Evolutionary conservation across 2,113 vertebrate genomes (phyloP).

Genomic region (Pardalotus punctatus): DNA sequence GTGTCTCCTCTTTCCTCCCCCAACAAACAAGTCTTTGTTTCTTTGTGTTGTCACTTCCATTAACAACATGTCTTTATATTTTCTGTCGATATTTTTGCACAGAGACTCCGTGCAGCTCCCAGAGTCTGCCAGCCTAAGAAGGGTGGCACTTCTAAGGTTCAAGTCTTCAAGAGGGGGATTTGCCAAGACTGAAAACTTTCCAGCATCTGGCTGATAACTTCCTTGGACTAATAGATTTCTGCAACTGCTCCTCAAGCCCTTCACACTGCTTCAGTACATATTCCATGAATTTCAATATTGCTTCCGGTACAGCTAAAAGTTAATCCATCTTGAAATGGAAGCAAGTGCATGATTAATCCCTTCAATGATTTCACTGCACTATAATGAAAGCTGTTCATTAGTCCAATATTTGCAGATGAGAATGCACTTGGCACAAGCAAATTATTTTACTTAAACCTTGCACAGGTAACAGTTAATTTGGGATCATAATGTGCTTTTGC

Average conservation of each 20-base stretch:
- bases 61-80: background rate
- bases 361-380: background rate
- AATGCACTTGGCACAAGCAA: background rate
- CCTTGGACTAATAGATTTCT: background rate
- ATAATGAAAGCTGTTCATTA: background rate
- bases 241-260: background rate
- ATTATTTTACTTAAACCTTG: background rate
- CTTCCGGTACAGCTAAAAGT: background rate
- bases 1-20: background rate
- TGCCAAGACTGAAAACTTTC: background rate
- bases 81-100: background rate
- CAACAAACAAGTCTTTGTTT: background rate
- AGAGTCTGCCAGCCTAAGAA: background rate
- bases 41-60: background rate
- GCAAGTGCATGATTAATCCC: background rate
- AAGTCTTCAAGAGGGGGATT: background rate
- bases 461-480: background rate
- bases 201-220: background rate
- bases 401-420: background rate
- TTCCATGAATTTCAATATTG: background rate
- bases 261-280: background rate
- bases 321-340: background rate
- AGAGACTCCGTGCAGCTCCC: background rate
- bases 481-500: background rate
- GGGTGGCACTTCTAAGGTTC: background rate